These are phyloP conservation scores for Microplitis demolitor DNA, from an alignment of 1,140 invertebrate genomes.

Conservation along the genomic window DNA sequence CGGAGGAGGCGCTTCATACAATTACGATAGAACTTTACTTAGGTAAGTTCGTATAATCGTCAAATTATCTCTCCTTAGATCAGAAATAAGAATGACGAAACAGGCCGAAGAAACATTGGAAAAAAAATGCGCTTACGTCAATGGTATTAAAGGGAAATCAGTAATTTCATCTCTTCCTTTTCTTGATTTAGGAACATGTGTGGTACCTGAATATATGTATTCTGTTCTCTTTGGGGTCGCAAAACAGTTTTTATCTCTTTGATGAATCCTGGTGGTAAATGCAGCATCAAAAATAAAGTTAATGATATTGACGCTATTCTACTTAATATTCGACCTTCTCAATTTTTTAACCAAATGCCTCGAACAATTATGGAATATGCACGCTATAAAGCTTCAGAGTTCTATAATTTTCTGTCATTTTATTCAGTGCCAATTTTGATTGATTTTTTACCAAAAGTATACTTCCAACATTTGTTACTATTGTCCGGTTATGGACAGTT, in stretches of 20 bases:
- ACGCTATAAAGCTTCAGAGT: constrained; percentile 33
- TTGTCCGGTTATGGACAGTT: too few species aligned
- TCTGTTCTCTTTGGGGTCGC: constrained; percentile 29
- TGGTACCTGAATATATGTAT: constrained; percentile 38
- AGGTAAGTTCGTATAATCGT: too few species aligned
- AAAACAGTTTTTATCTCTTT: constrained; percentile 20
- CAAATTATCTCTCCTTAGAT: too few species aligned
- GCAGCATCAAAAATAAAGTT: constrained; percentile 19
- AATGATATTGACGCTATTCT: constrained; percentile 22
- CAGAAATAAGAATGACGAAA: neutral
- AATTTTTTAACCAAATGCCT: constrained; percentile 27
- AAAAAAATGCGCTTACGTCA: constrained; percentile 7
- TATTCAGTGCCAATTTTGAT: constrained; percentile 27
- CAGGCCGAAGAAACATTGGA: constrained; percentile 20
- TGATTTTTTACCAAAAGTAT: constrained; percentile 31
- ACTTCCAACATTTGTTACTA: constrained; percentile 36
- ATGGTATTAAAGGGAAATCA: constrained; percentile 31
- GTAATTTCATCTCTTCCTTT: constrained; percentile 23
- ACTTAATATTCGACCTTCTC: constrained; percentile 25
- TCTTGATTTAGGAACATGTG: constrained; percentile 25
- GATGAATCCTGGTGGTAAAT: constrained; percentile 11
- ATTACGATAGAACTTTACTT: too few species aligned
- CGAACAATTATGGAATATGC: constrained; percentile 9
- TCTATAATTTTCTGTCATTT: constrained; percentile 30
- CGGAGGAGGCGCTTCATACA: too few species aligned